Evolutionary conservation across 2,113 vertebrate species (phyloP), one percentile per base, ranked within the genome.

Genomic region (Eolophus roseicapilla): DNA sequence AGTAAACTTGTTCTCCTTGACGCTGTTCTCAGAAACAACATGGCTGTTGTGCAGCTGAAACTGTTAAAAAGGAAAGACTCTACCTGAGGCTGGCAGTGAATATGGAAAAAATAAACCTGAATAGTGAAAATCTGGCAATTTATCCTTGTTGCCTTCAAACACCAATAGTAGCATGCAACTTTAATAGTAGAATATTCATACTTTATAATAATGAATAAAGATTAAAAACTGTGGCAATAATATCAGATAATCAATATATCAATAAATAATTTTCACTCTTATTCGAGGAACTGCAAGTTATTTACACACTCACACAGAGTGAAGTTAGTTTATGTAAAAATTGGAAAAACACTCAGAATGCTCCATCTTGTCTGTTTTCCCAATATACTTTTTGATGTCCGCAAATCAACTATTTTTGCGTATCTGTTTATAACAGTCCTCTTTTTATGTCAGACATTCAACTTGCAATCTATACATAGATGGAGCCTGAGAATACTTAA

Each of bases 171-270:
- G 31, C 3, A 46, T 6, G 59, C 29, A 73, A 80, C 3, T 52
- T 57, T n/a, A 47, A 37, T 10, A 53, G 37, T 10, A 75, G 37
- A 23, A 73, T 65, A 6, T 25, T 59, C 12, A 21, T 33, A 23
- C 2, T 41, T 59, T 46, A 67, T 4, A 75, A 74, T 16, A 65
- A 77, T 1, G 2, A 75, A 37, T 35, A 76, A 76, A 69, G 24
- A 52, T 29, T 55, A 17, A 14, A 91, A 96, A 31, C 23, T 44
- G 39, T 18, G 64, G 33, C 23, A 86, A 10, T 33, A 75, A 16
- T 47, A 33, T n/a, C 23, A 0, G 0, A 19, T 43, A 80, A 87
- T 33, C 68, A 64, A 12, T 29, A 33, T 14, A 67, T 13, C 7
- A 57, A 65, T 53, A 83, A 77, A 82, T 53, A 6, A 8, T 47